Evolutionary conservation across 2,888 invertebrate species (phyloP), one percentile per base, ranked within the genome.

Genomic region (Anagyrus pseudococci): DNA sequence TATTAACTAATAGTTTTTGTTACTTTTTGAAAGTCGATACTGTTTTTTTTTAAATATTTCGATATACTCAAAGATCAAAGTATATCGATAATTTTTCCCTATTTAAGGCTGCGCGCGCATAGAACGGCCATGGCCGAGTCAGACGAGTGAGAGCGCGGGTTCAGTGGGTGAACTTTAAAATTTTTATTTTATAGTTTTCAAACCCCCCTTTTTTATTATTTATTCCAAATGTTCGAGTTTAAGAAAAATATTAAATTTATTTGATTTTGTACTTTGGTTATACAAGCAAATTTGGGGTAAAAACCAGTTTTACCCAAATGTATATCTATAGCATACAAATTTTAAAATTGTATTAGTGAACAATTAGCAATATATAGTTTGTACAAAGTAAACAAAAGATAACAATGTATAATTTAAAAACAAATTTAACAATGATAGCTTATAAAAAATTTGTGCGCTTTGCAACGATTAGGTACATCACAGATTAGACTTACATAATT

Each of bases 401-500:
- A 4, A 37, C 8, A 37, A 4, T 13, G 3, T 37, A 4, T 37
- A 4, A 13, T 15, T 13, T 13, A 37, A 2, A 13, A 37, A 37
- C 33, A 8, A 37, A 37, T 37, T 37, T 8, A 37, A 37, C 33
- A 37, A 13, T 15, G 15, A 37, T 15, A 37, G 33, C 33, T 37
- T 37, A 4, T 2, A 8, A 37, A 37, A 37, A 15, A 37, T 37
- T 37, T 37, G 33, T 37, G 33, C 33, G 33, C 33, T 37, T 37
- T 4, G 33, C 33, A 15, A 15, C 15, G 33, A 37, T 37, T 8
- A 40, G 15, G 15, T 33, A 43, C 46, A 59, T 64, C 63, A 64
- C 59, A 59, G 58, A 15, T 53, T 22, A 48, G 26, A 56, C 53
- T 52, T 48, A 26, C 23, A 56, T 48, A 47, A 20, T 40, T 22